A percentile compares a stretch with the other conserved stretches of the same genome.
phyloP scores from a whole-genome alignment of 1,140 invertebrate species.

The Zelostemma sp. region DNA sequence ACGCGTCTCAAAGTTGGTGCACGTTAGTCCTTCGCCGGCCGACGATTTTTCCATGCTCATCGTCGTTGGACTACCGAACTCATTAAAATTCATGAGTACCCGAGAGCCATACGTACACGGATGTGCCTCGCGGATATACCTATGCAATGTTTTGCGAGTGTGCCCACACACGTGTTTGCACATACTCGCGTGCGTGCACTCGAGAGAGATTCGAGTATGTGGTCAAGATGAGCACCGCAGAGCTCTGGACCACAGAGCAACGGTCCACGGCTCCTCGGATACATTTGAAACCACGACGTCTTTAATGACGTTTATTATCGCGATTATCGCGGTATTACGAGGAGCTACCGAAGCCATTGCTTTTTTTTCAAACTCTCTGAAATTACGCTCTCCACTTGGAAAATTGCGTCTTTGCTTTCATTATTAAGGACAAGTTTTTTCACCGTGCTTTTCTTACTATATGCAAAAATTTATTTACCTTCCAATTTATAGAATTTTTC shows the following conservation, averaged over 20 bases:
- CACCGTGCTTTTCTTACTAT: too few species aligned
- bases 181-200: conserved; percentile 6
- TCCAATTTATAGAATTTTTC: neutral
- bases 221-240: too few species aligned
- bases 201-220: conserved; percentile 22
- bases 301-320: conserved; percentile 46
- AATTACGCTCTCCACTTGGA: neutral
- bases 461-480: too few species aligned
- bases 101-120: conserved; percentile 46
- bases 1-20: conserved; percentile 26
- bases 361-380: neutral
- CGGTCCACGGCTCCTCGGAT: conserved; percentile 15
- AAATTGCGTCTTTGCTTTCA: too few species aligned
- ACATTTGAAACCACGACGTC: conserved; percentile 19
- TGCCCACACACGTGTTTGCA: conserved; percentile 36
- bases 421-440: too few species aligned
- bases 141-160: conserved; percentile 33
- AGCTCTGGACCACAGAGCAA: conserved; percentile 35
- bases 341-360: conserved; percentile 6
- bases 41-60: conserved; percentile 49
- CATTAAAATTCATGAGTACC: conserved; percentile 55
- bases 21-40: conserved; percentile 40
- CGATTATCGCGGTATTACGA: conserved; percentile 17
- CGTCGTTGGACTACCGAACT: conserved; percentile 51
- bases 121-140: conserved; percentile 40